Evolutionary conservation across 1,140 invertebrate genomes (phyloP).

Genomic region (Doryteuthis pealeii): DNA sequence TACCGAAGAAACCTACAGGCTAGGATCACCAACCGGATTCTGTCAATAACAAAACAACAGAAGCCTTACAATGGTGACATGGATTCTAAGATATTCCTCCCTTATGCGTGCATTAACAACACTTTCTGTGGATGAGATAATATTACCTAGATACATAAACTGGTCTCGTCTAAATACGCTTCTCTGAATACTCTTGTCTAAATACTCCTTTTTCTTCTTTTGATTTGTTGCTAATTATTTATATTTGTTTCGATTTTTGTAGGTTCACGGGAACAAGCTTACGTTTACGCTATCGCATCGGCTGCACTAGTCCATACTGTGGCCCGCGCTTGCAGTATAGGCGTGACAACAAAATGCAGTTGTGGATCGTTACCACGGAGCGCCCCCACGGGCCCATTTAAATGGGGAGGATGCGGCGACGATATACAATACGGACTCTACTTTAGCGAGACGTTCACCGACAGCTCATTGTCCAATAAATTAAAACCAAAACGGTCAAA

Average conservation of each 20-base stretch:
- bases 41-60: too few species aligned
- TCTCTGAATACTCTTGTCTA: too few species aligned
- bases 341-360: conserved; percentile 69
- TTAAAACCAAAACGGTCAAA: conserved; percentile 50
- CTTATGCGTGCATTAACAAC: too few species aligned
- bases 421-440: conserved; percentile 68
- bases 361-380: conserved; percentile 62
- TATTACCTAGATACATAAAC: too few species aligned
- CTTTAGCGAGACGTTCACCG: conserved; percentile 67
- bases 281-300: conserved; percentile 74
- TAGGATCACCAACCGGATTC: too few species aligned
- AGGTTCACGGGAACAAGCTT: conserved; percentile 81
- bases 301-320: conserved; percentile 75
- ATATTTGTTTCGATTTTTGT: conserved; percentile 21
- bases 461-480: conserved; percentile 62
- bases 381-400: conserved; percentile 63
- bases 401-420: conserved; percentile 73
- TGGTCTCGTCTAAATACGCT: too few species aligned
- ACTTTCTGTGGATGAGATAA: too few species aligned
- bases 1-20: too few species aligned
- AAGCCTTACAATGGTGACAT: too few species aligned
- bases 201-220: too few species aligned
- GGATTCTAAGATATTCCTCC: too few species aligned
- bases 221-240: too few species aligned
- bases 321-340: conserved; percentile 73